Evolutionary conservation across 2,797 vertebrate species (phyloP).

Genomic region (Carcharodon carcharias): DNA sequence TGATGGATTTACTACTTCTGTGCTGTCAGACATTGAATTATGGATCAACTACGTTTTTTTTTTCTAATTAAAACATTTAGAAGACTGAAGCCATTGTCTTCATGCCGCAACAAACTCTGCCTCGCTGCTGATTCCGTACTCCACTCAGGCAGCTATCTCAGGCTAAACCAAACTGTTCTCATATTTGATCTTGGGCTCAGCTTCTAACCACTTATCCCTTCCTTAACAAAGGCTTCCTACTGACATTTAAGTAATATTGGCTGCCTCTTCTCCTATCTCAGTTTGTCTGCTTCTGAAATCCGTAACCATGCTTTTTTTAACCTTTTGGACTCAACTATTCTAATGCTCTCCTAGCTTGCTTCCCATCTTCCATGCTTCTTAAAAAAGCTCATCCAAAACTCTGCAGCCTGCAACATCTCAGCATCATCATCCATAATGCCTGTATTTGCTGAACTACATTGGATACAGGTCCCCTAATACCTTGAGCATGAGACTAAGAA

Average conservation of each 20-base stretch:
- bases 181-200: neutral
- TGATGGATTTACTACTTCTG: neutral
- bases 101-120: neutral
- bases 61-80: neutral
- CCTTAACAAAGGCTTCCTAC: neutral
- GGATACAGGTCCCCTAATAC: neutral
- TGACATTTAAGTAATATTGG: neutral
- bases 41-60: neutral
- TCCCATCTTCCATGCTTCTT: neutral
- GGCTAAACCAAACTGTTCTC: too few relatives aligned
- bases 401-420: neutral
- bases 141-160: too few relatives aligned
- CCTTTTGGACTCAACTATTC: neutral
- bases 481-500: neutral
- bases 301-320: neutral
- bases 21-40: neutral
- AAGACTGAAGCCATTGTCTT: neutral
- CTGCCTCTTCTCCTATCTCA: neutral
- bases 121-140: neutral
- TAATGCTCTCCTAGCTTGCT: neutral
- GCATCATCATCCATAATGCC: neutral
- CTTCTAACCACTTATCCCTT: neutral
- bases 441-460: neutral
- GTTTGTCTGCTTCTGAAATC: neutral
- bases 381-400: neutral